Base-by-base conservation (phyloP, 2,797 vertebrate genomes). In the Tenualosa thibaudeaui region DNA sequence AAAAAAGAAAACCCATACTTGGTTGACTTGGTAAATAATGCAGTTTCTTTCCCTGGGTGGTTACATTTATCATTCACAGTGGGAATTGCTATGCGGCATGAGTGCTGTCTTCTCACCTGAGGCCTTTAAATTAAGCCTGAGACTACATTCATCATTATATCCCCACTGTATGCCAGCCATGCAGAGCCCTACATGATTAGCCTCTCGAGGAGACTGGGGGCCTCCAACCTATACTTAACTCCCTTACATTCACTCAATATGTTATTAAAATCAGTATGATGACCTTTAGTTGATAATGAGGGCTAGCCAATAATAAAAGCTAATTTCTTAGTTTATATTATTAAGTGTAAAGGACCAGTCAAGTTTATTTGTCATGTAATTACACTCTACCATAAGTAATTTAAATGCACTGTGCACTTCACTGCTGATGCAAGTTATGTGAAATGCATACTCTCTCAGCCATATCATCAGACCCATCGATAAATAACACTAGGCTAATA, bases 61-160 rank as follows among this genome's bases (percentile, higher is more conserved):
- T 71, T 71, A 40, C 26, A 71, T 71, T 71, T 71, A 71, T 71
- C 65, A 71, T 71, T 71, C 65, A 71, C 65, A 71, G 65, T 40
- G 65, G 65, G 65, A 71, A 71, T 71, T 31, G 26, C 65, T 71
- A 71, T 71, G 65, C 26, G 3, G 65, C 65, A 71, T 31, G 13
- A 40, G 13, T 15, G 26, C 65, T 71, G 13, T 31, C 65, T 3
- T 37, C 65, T 71, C 65, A 71, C 65, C 65, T 71, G 65, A 5
- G 65, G 26, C 31, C 31, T 37, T 9, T 37, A 31, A 37, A 71
- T 71, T 71, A 71, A 71, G 26, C 65, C 12, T 31, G 26, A 17
- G 15, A 71, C 65, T 26, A 62, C 58, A 62, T 71, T 71, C 31
- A 71, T 71, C 65, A 71, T 71, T 37, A 37, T 15, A 37, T 71